These are phyloP conservation scores for Lophius piscatorius DNA, from an alignment of 2,113 vertebrate species.

Conservation along the genomic window DNA sequence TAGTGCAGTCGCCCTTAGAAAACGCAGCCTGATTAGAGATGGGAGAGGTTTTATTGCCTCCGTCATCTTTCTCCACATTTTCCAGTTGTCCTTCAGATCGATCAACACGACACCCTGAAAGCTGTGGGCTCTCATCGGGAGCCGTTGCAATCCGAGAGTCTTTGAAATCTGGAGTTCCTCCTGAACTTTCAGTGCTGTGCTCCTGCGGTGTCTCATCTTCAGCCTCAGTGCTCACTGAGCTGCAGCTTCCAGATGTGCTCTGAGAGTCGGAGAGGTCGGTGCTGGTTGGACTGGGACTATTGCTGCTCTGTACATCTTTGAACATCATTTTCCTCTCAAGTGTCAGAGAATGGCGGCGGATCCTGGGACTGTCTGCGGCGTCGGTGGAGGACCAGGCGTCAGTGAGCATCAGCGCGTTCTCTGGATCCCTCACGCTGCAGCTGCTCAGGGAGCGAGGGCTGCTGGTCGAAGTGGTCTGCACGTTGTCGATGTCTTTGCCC, in stretches of 20 bases:
- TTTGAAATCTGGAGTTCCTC: slow-evolving; percentile 4
- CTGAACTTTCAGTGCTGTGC: slow-evolving; percentile 18
- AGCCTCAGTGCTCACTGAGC: slow-evolving; percentile 47
- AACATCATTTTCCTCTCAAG: slow-evolving; percentile 57
- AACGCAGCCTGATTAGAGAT: not conserved
- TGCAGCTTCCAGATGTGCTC: slow-evolving; percentile 33
- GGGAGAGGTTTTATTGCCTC: not conserved
- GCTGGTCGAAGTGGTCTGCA: slow-evolving; percentile 31
- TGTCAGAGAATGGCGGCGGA: slow-evolving; percentile 61
- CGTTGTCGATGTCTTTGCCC: slow-evolving; percentile 29
- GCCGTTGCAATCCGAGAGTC: not conserved
- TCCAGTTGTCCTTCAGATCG: not conserved
- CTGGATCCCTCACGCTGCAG: slow-evolving; percentile 62
- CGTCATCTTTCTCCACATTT: not conserved
- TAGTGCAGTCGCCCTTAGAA: slow-evolving; percentile 3
- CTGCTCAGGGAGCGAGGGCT: slow-evolving; percentile 54
- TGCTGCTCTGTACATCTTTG: slow-evolving; percentile 32
- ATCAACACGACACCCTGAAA: not conserved
- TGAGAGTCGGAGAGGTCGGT: slow-evolving; percentile 48
- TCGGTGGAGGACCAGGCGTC: slow-evolving; percentile 84
- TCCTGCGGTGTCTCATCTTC: slow-evolving; percentile 44
- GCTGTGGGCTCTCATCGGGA: not conserved
- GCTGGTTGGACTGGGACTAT: slow-evolving; percentile 48
- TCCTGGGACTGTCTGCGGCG: slow-evolving; percentile 72
- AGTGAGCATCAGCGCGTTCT: slow-evolving; percentile 67